Percentiles rank a stretch among this genome's conserved stretches.
These are phyloP conservation scores for Axis porcinus DNA, from an alignment of 2,113 vertebrate genomes.

Conservation along the genomic window DNA sequence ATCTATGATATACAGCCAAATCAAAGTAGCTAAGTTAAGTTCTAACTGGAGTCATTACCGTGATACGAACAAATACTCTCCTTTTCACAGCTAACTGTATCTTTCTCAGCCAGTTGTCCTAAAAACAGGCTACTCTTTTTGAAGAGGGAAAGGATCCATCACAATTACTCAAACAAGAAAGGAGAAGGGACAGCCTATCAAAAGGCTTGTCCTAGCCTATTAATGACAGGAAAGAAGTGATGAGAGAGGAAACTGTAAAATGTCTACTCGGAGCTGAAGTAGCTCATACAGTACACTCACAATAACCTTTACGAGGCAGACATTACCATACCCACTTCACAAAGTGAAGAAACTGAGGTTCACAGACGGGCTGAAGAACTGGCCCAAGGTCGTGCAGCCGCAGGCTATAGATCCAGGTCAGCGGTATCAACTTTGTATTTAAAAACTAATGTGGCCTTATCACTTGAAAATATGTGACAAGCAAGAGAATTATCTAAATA, in stretches of 20 bases:
- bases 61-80: background rate
- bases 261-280: background rate
- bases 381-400: background rate
- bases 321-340: background rate
- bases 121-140: background rate
- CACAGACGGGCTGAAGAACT: background rate
- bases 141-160: background rate
- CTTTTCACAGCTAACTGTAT: background rate
- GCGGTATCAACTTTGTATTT: background rate
- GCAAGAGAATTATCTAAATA: background rate
- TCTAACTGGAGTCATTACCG: background rate
- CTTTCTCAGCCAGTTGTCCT: constrained; percentile 1
- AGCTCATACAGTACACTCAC: background rate
- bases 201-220: background rate
- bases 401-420: background rate
- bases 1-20: background rate
- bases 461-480: background rate
- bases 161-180: constrained; percentile 13
- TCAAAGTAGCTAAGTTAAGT: background rate
- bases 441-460: background rate
- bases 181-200: background rate
- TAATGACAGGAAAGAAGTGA: background rate
- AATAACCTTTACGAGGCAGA: background rate
- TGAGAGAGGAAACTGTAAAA: background rate
- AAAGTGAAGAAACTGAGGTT: background rate